Percentiles rank a stretch among this genome's conserved stretches.
Conservation (phyloP, 2,888 invertebrate genomes). For the Drosophila meridiana region DNA sequence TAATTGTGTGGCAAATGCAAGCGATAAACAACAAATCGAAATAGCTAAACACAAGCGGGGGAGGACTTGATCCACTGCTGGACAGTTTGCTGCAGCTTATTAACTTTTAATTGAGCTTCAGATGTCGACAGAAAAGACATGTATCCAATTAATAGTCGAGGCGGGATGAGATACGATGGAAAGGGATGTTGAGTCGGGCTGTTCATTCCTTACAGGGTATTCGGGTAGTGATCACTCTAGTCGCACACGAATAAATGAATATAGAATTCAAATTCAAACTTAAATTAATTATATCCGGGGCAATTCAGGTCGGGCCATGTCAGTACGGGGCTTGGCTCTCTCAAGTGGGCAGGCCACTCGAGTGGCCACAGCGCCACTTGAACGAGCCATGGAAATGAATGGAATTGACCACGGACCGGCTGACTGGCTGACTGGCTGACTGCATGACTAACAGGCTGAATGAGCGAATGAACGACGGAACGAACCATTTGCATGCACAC, state of each 20-base stretch:
- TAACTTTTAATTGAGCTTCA: conserved; percentile 46
- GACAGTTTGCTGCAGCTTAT: conserved; percentile 46
- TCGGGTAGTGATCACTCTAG: background rate
- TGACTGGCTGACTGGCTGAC: conserved; percentile 8
- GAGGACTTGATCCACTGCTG: background rate
- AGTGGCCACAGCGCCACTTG: conserved; percentile 75
- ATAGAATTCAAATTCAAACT: conserved; percentile 56
- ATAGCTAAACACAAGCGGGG: conserved; percentile 18
- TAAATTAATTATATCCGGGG: conserved; percentile 56
- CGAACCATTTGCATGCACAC: conserved; percentile 44
- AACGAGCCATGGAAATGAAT: conserved; percentile 63
- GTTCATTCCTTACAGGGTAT: conserved; percentile 14
- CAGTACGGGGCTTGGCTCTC: conserved; percentile 35
- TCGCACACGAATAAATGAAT: conserved; percentile 35
- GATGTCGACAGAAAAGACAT: background rate
- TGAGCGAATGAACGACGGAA: conserved; percentile 29
- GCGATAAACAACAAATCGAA: conserved; percentile 46
- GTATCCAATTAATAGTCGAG: background rate
- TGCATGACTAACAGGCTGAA: conserved; percentile 18
- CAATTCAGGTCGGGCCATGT: conserved; percentile 38
- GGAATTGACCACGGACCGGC: conserved; percentile 65
- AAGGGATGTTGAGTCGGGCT: background rate
- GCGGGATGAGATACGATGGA: background rate
- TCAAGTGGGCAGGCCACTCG: conserved; percentile 66
- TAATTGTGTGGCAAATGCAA: conserved; percentile 56